These are phyloP conservation scores for Campylomormyrus tamandua DNA, from an alignment of 2,113 vertebrate species.

Conservation along the genomic window DNA sequence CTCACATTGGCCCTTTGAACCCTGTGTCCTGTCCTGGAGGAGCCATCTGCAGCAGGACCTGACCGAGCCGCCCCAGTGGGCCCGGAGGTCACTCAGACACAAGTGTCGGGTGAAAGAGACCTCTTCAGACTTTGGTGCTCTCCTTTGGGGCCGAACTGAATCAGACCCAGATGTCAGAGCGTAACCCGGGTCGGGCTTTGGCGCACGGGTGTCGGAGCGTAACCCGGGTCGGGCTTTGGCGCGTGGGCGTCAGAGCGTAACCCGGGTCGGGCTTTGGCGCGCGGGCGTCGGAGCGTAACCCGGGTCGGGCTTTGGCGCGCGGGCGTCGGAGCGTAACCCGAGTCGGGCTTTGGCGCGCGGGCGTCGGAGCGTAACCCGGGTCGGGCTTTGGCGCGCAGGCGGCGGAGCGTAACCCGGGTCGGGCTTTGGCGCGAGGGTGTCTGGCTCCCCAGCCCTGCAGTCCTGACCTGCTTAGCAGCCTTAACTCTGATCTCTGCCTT, in stretches of 20 bases:
- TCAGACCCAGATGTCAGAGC: not conserved
- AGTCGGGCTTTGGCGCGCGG: too few species aligned
- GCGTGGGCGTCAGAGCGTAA: too few species aligned
- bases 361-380: too few species aligned
- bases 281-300: not conserved
- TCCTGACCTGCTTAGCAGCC: not conserved
- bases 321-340: not conserved
- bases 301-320: too few species aligned
- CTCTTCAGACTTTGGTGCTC: not conserved
- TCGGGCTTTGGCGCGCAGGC: not conserved
- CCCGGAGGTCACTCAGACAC: not conserved
- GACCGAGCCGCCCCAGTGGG: not conserved
- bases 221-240: too few species aligned
- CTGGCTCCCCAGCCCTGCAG: not conserved
- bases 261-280: too few species aligned
- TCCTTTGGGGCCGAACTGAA: not conserved
- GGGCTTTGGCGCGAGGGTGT: too few species aligned
- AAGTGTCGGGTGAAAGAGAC: not conserved
- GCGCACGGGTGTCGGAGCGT: not conserved
- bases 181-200: not conserved
- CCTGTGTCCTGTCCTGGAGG: not conserved
- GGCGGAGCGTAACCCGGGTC: not conserved
- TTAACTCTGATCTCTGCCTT: not conserved
- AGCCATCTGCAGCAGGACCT: not conserved
- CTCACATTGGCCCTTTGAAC: not conserved